These are phyloP conservation scores for Macrobrachium rosenbergii DNA, from an alignment of 1,140 invertebrate species.

Conservation along the genomic window DNA sequence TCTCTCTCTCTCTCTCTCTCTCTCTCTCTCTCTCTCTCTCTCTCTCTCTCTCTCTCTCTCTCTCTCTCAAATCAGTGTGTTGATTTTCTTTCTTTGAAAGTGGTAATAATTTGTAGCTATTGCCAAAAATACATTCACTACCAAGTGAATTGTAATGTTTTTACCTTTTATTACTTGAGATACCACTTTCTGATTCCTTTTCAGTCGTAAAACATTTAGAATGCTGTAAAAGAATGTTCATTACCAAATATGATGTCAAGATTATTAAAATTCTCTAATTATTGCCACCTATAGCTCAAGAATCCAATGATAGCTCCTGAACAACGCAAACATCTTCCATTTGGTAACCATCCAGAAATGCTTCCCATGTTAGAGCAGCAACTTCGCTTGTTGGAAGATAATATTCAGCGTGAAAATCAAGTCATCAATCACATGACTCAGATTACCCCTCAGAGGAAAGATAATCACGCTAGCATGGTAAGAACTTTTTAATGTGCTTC, in stretches of 20 bases:
- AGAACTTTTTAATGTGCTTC: background rate
- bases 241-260: background rate
- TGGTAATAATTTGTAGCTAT: too few species aligned
- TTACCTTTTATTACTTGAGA: too few species aligned
- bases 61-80: too few species aligned
- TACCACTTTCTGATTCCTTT: too few species aligned
- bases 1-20: too few species aligned
- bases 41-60: too few species aligned
- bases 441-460: slow-evolving; percentile 28
- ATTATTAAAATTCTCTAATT: background rate
- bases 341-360: slow-evolving; percentile 59
- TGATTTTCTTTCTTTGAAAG: too few species aligned
- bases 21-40: too few species aligned
- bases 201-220: too few species aligned
- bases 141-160: too few species aligned
- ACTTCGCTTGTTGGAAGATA: slow-evolving; percentile 57
- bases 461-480: slow-evolving; percentile 43
- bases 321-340: slow-evolving; percentile 52
- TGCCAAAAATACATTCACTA: too few species aligned
- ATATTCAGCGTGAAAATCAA: slow-evolving; percentile 61
- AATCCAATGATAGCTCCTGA: slow-evolving; percentile 66
- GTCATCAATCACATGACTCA: slow-evolving; percentile 61
- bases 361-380: slow-evolving; percentile 57
- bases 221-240: too few species aligned
- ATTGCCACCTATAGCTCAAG: slow-evolving; percentile 55